Conservation (phyloP, 2,888 invertebrate genomes). For the Andrena minutula region DNA sequence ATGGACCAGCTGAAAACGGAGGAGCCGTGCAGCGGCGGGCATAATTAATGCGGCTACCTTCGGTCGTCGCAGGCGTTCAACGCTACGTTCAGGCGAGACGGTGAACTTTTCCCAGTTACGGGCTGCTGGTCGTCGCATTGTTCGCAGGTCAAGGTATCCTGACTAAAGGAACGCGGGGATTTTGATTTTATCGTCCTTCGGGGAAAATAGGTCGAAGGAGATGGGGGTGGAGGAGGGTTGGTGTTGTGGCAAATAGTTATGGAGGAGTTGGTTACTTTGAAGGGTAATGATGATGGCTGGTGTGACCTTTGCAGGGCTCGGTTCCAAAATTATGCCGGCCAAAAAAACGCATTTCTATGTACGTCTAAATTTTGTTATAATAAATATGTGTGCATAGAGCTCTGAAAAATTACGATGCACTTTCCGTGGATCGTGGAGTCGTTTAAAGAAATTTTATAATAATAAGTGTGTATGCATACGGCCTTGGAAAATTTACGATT, state of each 20-base stretch:
- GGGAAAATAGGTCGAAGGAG: no score
- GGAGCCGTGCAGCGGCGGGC: slow-evolving; percentile 5
- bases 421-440: no score
- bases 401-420: no score
- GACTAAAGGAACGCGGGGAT: neutral
- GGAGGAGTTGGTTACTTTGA: neutral
- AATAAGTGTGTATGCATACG: no score
- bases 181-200: neutral
- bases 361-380: no score
- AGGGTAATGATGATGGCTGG: neutral
- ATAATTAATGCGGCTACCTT: slow-evolving; percentile 37
- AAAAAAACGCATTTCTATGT: no score
- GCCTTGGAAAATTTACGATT: no score
- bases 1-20: slow-evolving; percentile 49
- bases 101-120: neutral
- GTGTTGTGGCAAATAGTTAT: neutral
- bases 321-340: no score
- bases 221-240: neutral
- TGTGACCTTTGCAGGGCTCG: neutral
- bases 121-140: neutral
- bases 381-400: no score
- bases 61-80: neutral
- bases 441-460: no score
- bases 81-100: neutral
- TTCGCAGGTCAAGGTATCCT: neutral